Evolutionary conservation across 2,888 invertebrate genomes (phyloP), one percentile per base, ranked within the genome.

Genomic region (Yponomeuta evonymella): DNA sequence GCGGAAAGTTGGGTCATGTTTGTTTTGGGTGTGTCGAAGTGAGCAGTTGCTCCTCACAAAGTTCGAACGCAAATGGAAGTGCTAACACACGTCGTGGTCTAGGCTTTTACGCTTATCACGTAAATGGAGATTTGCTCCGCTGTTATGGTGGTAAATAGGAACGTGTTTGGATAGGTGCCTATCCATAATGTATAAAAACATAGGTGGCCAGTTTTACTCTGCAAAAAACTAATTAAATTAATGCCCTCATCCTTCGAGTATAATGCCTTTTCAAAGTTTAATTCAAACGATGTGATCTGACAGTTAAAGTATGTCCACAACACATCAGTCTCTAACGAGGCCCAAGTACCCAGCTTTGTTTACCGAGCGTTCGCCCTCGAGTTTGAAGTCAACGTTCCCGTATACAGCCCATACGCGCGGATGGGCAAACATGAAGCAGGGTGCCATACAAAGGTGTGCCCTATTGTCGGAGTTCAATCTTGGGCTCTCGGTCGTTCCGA

Each of bases 31-130:
- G 69, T 69, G 69, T 58, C 58, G 15, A 29, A 48, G 23, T 43
- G 48, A 23, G 43, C 67, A 67, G 48, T 67, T 43, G 36, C 51
- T 58, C 51, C 51, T n/a, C 67, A 23, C 67, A 67, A 67, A 43
- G 67, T 43, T 67, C 43, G 10, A 23, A 48, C 48, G 43, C 65
- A 67, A 23, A 23, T 23, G 67, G 36, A 48, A 11, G 67, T 15
- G 67, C 43, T 9, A 48, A 65, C 33, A 65, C 33, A 67, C 30
- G 51, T 51, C 51, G 51, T 58, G 15, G 51, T 58, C 15, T 58
- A 58, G 51, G 51, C 15, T 15, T 58, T 15, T 5, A 12, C 2
- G 51, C 51, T 58, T 58, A 15, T 58, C 51, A 58, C 12, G 51
- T 58, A 15, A 58, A 58, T 58, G 51, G 51, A 58, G 51, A 58